Percentiles rank a stretch among this genome's conserved stretches.
Conservation (phyloP, 2,888 invertebrate genomes). For the Leptopilina syphax region DNA sequence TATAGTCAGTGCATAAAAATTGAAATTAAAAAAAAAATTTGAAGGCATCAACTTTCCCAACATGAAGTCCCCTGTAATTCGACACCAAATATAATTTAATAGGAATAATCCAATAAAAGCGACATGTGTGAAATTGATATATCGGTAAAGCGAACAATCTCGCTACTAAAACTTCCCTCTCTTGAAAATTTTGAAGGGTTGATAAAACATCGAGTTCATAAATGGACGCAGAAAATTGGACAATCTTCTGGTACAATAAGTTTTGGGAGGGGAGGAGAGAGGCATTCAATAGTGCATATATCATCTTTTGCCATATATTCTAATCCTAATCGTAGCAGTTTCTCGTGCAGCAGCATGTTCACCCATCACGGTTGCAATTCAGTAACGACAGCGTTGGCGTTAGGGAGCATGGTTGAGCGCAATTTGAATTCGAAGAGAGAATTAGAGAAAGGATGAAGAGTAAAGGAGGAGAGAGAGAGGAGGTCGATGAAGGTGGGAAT, state of each 20-base stretch:
- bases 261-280: background rate
- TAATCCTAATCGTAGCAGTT: slow-evolving; percentile 38
- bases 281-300: slow-evolving; percentile 32
- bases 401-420: slow-evolving; percentile 26
- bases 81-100: too few relatives aligned
- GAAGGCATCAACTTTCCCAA: too few relatives aligned
- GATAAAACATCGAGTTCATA: slow-evolving; percentile 5
- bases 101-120: background rate
- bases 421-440: slow-evolving; percentile 42
- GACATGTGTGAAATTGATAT: slow-evolving; percentile 2
- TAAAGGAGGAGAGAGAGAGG: background rate
- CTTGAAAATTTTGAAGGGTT: background rate
- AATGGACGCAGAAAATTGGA: slow-evolving; percentile 32
- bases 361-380: slow-evolving; percentile 27
- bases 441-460: slow-evolving; percentile 23
- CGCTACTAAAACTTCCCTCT: background rate
- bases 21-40: too few relatives aligned
- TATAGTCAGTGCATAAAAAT: too few relatives aligned
- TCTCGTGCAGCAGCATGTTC: slow-evolving; percentile 27
- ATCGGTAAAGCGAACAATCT: background rate
- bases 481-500: background rate
- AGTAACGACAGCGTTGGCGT: slow-evolving; percentile 32
- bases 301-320: slow-evolving; percentile 14
- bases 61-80: too few relatives aligned
- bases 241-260: slow-evolving; percentile 31